Percentiles rank a stretch among this genome's conserved stretches.
phyloP scores from a whole-genome alignment of 2,797 vertebrate genomes.

The Natrix natrix region DNA sequence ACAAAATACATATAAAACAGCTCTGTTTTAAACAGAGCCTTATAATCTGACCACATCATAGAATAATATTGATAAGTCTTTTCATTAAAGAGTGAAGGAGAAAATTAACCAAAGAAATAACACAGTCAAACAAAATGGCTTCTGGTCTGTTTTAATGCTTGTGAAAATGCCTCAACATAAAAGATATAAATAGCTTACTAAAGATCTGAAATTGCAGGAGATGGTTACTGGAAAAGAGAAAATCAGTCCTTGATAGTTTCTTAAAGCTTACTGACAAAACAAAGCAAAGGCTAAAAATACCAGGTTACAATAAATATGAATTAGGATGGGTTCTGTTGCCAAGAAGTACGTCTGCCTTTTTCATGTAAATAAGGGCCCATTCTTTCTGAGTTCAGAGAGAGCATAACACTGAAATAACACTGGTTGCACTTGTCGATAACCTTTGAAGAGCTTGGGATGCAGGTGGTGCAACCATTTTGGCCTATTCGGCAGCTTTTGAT shows the following conservation, averaged over 20 bases:
- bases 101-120: neutral
- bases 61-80: neutral
- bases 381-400: too few relatives aligned
- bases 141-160: neutral
- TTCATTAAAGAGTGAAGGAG: neutral
- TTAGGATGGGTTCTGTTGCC: neutral
- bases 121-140: neutral
- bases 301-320: neutral
- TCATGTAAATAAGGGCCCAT: too few relatives aligned
- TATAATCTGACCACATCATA: too few relatives aligned
- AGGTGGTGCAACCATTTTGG: too few relatives aligned
- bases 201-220: neutral
- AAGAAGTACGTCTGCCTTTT: neutral
- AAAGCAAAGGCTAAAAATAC: neutral
- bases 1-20: neutral
- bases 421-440: too few relatives aligned
- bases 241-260: neutral
- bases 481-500: too few relatives aligned
- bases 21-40: neutral
- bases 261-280: neutral
- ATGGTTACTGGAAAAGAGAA: neutral
- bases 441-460: too few relatives aligned
- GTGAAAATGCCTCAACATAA: neutral
- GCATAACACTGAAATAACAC: too few relatives aligned
- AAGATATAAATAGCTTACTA: neutral